Percentiles rank a stretch among this genome's conserved stretches.
Conservation (phyloP, 2,797 vertebrate species). For the Tapera naevia region DNA sequence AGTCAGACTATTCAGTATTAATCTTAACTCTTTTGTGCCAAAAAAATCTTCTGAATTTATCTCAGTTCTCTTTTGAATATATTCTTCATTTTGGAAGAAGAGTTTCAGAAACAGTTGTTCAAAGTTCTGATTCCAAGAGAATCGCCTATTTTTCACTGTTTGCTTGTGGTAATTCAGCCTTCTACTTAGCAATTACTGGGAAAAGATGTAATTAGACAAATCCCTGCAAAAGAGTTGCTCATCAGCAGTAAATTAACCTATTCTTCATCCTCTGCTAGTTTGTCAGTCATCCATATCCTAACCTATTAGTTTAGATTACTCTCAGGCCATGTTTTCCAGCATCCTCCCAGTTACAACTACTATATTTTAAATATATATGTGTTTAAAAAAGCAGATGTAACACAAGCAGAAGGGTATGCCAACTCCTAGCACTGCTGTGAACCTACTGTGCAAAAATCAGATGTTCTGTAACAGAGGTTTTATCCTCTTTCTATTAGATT, state of each 20-base stretch:
- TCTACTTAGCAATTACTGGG: neutral
- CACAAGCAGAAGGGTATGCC: neutral
- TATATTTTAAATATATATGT: neutral
- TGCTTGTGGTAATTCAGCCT: neutral
- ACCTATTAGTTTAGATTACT: neutral
- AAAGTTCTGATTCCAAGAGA: neutral
- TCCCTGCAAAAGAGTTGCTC: neutral
- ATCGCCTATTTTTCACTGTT: neutral
- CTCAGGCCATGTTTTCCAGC: neutral
- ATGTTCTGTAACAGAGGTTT: neutral
- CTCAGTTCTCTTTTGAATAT: neutral
- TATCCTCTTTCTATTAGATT: neutral
- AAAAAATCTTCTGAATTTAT: neutral
- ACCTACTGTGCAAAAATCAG: neutral
- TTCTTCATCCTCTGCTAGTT: neutral
- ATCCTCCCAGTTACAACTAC: neutral
- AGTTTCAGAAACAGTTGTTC: neutral
- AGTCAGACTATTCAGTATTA: neutral
- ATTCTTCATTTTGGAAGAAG: neutral
- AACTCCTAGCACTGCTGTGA: neutral
- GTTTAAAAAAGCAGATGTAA: neutral
- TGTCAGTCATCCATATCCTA: neutral
- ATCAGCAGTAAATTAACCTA: neutral
- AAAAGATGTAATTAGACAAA: neutral
- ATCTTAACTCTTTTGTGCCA: neutral